Conservation (phyloP, 2,113 vertebrate genomes). For the Prietella phreatophila region DNA sequence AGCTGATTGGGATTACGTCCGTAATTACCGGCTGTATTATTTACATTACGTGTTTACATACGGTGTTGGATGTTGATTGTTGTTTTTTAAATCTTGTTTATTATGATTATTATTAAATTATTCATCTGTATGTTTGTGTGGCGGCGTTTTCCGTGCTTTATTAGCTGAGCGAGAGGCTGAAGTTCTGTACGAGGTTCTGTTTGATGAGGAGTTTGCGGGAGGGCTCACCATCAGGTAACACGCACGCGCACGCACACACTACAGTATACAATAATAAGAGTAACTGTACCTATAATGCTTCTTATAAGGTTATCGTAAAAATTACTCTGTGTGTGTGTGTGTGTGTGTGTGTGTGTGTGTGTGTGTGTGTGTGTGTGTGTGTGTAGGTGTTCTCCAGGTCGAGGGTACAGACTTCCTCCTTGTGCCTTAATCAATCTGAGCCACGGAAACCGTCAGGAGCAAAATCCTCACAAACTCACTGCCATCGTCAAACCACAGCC, state of each 20-base stretch:
- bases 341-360: not conserved
- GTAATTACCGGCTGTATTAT: not conserved
- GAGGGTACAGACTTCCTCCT: constrained; percentile 88
- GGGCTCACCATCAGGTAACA: constrained; percentile 92
- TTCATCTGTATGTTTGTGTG: not conserved
- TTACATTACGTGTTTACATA: not conserved
- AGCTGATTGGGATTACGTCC: not conserved
- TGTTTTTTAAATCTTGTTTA: not conserved
- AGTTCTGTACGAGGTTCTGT: constrained; percentile 94
- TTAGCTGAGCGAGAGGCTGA: constrained; percentile 90
- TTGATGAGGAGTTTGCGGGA: constrained; percentile 95
- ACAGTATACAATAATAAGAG: not conserved
- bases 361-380: constrained; percentile 19
- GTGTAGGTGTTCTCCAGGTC: constrained; percentile 78
- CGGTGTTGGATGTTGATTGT: not conserved
- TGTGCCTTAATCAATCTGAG: constrained; percentile 95
- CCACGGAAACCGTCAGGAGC: constrained; percentile 84
- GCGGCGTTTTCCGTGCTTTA: not conserved
- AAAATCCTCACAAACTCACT: constrained; percentile 83
- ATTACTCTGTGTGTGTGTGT: not conserved
- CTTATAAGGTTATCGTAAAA: not conserved
- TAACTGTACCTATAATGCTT: not conserved
- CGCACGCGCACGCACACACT: not conserved
- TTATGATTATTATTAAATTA: not conserved
- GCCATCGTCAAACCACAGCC: constrained; percentile 93